These are phyloP conservation scores for Anarhynchus alexandrinus DNA, from an alignment of 2,113 vertebrate species.

Conservation along the genomic window DNA sequence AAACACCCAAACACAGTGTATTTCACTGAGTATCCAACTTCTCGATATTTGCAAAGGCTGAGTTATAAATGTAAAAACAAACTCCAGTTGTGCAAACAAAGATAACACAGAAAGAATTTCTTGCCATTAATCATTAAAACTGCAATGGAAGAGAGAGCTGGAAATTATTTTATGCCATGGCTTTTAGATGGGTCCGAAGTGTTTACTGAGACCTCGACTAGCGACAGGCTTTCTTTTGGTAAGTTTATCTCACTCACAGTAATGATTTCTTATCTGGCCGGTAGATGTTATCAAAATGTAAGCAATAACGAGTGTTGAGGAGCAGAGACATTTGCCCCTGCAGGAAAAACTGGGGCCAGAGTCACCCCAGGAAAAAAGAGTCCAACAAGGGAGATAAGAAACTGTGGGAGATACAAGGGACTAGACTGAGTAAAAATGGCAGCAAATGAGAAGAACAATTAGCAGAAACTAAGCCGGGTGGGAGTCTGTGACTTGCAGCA, in stretches of 20 bases:
- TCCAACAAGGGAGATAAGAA: neutral
- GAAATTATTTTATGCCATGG: neutral
- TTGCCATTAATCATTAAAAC: neutral
- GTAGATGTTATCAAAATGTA: neutral
- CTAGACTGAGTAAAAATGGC: neutral
- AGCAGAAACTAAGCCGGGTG: neutral
- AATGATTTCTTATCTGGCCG: neutral
- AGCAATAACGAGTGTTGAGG: neutral
- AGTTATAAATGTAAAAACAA: neutral
- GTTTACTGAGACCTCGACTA: neutral
- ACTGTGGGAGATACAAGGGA: neutral
- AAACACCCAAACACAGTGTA: neutral
- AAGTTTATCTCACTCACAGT: neutral
- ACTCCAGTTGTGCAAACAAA: neutral
- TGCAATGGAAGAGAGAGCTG: neutral
- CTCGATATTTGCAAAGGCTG: neutral
- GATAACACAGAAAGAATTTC: neutral
- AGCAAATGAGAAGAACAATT: neutral
- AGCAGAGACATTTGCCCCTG: neutral
- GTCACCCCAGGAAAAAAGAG: neutral
- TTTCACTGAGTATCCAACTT: neutral
- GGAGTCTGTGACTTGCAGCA: neutral
- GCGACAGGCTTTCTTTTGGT: neutral
- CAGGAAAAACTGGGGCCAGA: neutral
- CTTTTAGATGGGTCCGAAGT: neutral